Base-by-base conservation (phyloP, 2,888 invertebrate species). In the Panopea generosa region DNA sequence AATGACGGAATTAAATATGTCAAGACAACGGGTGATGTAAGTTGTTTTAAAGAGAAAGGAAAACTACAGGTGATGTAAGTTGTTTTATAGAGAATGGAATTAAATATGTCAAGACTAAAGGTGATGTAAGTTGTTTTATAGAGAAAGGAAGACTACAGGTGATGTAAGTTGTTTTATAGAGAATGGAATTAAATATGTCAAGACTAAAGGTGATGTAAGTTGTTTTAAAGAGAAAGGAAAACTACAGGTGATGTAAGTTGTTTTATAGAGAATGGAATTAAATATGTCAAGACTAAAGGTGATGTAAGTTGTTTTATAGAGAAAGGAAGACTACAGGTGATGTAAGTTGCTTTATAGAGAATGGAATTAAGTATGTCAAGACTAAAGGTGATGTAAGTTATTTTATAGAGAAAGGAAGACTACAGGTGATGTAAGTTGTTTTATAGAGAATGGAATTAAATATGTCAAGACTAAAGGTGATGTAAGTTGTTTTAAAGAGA, bases 1-100 rank as follows among this genome's bases (percentile, higher is more conserved):
- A 91, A 91, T 82, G 93, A 93, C 86, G 93, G 93, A 14, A 87
- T 93, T 29, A 90, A 90, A 80, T 93, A 91, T 87, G 93, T 93
- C 59, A 93, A 93, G 78, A 88, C 90, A 26, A 76, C 91, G 26
- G 86, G 88, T 56, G 93, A 93, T 89, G 93, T 93, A 86, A 70
- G 80, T 68, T n/a, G 18, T 49, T 20, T 47, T 33, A 33, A 7
- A 33, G 6, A 7, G 4, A 7, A 33, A 7, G 11, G 33, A n/a
- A n/a, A n/a, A 33, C 33, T 33, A 33, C 33, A 33, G 33, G 11
- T 7, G 33, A 33, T 33, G 33, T 33, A n/a, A 33, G 33, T 7
- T 33, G 33, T 33, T 33, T 33, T 33, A 11, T 33, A 87, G n/a
- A n/a, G n/a, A n/a, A 93, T 86, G 93, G 93, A 14, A 87, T 93